These are phyloP conservation scores for Nerophis ophidion DNA, from an alignment of 2,113 vertebrate species.

Conservation along the genomic window DNA sequence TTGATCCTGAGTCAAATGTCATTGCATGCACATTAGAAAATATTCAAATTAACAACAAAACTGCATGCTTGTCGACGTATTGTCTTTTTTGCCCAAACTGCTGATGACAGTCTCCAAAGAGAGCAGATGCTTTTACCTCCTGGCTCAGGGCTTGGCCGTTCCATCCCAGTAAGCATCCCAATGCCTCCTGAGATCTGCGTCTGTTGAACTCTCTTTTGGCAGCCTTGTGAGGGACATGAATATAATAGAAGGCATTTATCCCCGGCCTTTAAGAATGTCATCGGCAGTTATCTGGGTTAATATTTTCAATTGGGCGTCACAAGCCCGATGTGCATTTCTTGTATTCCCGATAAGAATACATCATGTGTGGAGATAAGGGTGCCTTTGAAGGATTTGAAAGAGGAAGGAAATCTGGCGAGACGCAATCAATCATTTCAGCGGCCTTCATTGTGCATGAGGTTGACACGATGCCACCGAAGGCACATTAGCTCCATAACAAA, in stretches of 20 bases:
- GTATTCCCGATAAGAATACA: conserved; percentile 23
- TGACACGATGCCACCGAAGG: conserved; percentile 38
- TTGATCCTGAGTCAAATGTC: conserved; percentile 56
- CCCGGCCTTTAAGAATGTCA: conserved; percentile 35
- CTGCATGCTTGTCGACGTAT: conserved; percentile 30
- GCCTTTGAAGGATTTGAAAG: conserved; percentile 26
- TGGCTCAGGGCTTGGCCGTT: conserved; percentile 58
- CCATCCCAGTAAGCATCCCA: conserved; percentile 54
- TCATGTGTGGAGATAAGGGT: conserved; percentile 25
- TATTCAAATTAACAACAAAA: conserved; percentile 47
- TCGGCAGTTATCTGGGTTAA: conserved; percentile 37
- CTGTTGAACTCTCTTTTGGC: conserved; percentile 36
- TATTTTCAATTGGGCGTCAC: conserved; percentile 25
- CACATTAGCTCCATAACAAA: conserved; percentile 30
- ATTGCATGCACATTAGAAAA: conserved; percentile 38
- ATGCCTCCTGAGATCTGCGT: conserved; percentile 53
- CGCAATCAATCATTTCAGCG: conserved; percentile 36
- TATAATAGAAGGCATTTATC: conserved; percentile 34
- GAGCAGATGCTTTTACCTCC: conserved; percentile 65
- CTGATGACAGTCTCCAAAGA: conserved; percentile 63
- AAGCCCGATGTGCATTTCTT: conserved; percentile 10
- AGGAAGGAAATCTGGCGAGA: conserved; percentile 16
- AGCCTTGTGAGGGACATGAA: conserved; percentile 40
- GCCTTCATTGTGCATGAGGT: conserved; percentile 27
- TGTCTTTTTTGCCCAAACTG: conserved; percentile 54